A percentile compares a stretch with the other conserved stretches of the same genome.
phyloP scores from a whole-genome alignment of 2,797 vertebrate species.

The Parauchenoglanis ngamensis region DNA sequence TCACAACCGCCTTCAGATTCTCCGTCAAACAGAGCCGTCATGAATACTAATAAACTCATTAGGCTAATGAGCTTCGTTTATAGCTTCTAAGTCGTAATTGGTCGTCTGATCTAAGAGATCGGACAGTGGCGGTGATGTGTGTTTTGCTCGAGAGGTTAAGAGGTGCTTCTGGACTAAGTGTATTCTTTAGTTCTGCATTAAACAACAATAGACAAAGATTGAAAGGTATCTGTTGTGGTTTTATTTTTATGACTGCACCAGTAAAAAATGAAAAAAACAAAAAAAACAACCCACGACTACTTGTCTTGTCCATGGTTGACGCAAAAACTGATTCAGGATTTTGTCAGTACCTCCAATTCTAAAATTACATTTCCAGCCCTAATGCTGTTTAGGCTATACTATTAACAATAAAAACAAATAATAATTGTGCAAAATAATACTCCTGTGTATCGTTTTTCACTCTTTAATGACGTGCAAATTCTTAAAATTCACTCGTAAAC shows the following conservation, averaged over 20 bases:
- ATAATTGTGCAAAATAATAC: neutral
- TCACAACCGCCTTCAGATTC: neutral
- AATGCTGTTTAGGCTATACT: too few relatives aligned
- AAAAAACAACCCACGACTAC: too few relatives aligned
- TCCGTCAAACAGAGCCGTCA: neutral
- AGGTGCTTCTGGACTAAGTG: neutral
- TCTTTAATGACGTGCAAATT: neutral
- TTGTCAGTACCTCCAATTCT: too few relatives aligned
- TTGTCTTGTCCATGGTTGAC: too few relatives aligned
- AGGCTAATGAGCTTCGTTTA: neutral
- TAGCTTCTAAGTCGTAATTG: constrained; percentile 1
- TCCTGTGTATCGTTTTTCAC: neutral
- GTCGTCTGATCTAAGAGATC: neutral
- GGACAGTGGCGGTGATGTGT: neutral
- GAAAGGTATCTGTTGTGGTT: too few relatives aligned
- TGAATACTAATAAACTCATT: neutral
- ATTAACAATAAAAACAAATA: too few relatives aligned
- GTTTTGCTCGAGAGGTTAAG: constrained; percentile 9
- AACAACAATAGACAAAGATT: too few relatives aligned
- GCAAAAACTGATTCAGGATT: too few relatives aligned
- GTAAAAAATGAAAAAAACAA: too few relatives aligned
- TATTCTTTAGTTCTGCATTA: neutral
- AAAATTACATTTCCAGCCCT: too few relatives aligned
- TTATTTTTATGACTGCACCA: too few relatives aligned
- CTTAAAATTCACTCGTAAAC: neutral